These are phyloP conservation scores for Geopemphigus sp. DNA, from an alignment of 1,140 invertebrate species.

Conservation along the genomic window DNA sequence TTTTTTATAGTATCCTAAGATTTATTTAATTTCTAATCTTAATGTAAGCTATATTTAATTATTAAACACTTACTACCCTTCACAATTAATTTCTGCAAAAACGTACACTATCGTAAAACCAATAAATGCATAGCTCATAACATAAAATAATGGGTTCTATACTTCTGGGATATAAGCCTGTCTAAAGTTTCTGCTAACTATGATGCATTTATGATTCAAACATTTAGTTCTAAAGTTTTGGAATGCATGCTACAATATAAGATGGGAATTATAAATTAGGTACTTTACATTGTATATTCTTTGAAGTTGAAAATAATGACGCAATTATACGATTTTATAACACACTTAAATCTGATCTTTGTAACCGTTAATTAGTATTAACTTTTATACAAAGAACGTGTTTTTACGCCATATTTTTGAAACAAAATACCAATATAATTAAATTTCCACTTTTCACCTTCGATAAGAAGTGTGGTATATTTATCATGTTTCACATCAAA, in stretches of 20 bases:
- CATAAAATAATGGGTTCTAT: background rate
- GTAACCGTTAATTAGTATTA: background rate
- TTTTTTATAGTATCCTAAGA: too few relatives aligned
- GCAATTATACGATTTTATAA: background rate
- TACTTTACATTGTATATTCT: background rate
- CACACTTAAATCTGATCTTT: background rate
- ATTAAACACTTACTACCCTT: too few relatives aligned
- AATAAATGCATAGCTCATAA: too few relatives aligned
- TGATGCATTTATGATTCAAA: constrained; percentile 20
- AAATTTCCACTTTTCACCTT: background rate
- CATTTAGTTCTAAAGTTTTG: background rate
- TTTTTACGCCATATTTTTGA: background rate
- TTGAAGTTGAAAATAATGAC: constrained; percentile 11
- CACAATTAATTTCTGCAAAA: too few relatives aligned
- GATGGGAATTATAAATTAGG: background rate
- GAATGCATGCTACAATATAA: background rate
- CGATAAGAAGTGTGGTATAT: background rate
- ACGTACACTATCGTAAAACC: too few relatives aligned
- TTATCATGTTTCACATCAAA: background rate
- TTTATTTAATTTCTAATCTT: too few relatives aligned
- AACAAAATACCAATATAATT: background rate
- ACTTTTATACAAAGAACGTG: background rate
- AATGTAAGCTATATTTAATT: too few relatives aligned
- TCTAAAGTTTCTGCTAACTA: background rate
- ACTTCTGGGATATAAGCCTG: background rate